These are phyloP conservation scores for Thamnophis elegans DNA, from an alignment of 2,797 vertebrate genomes.

Conservation along the genomic window DNA sequence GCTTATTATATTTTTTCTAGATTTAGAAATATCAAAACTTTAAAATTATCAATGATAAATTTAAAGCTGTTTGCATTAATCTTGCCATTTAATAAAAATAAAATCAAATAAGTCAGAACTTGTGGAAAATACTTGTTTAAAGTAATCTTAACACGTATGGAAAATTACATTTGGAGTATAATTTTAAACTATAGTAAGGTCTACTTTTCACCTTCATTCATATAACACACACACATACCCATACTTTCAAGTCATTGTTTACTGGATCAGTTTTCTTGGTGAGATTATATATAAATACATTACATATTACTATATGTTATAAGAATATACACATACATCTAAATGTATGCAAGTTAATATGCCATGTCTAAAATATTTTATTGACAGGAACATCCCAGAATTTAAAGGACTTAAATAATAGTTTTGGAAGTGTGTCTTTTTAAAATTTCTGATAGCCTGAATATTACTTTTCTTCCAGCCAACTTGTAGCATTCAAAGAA, in stretches of 20 bases:
- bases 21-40: neutral
- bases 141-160: neutral
- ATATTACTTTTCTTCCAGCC: fast-evolving
- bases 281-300: neutral
- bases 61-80: neutral
- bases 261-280: neutral
- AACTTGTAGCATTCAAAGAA: neutral
- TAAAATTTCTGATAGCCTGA: neutral
- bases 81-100: neutral
- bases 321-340: neutral
- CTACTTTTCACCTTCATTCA: neutral
- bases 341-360: conserved; percentile 1
- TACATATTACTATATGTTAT: neutral
- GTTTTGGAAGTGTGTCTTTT: conserved; percentile 31
- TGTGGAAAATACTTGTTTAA: neutral
- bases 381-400: neutral
- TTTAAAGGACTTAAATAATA: conserved; percentile 39
- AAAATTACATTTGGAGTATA: neutral
- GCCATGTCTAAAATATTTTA: conserved; percentile 34
- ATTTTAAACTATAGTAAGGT: neutral
- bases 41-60: neutral
- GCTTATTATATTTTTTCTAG: neutral
- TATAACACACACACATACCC: neutral
- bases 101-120: neutral
- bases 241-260: neutral